phyloP scores from a whole-genome alignment of 2,888 invertebrate species.

The Smittia sp. region DNA sequence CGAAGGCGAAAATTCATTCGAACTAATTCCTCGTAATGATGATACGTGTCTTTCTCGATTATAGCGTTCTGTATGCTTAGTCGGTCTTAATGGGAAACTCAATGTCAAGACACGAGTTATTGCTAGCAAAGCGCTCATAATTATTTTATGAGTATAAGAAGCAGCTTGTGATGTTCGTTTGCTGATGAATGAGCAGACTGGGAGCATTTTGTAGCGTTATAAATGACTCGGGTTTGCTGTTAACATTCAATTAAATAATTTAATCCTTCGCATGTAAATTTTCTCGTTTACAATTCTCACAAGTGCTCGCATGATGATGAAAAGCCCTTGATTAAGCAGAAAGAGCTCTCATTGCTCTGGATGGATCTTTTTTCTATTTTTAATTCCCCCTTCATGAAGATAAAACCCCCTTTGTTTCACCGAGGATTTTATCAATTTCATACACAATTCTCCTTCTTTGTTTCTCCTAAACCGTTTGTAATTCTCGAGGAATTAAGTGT shows the following conservation, averaged over 20 bases:
- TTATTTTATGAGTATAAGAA: constrained; percentile 20
- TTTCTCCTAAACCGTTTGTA: background rate
- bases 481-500: background rate
- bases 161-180: background rate
- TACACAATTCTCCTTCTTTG: background rate
- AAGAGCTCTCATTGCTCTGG: too few species aligned
- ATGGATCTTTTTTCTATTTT: background rate
- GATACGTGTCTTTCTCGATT: constrained; percentile 25
- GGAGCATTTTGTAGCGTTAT: background rate
- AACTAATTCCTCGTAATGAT: constrained; percentile 32
- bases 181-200: constrained; percentile 3
- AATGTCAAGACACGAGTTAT: background rate
- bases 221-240: constrained; percentile 28
- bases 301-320: background rate
- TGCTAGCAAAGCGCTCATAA: constrained; percentile 1
- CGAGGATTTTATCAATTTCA: background rate
- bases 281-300: background rate
- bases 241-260: constrained; percentile 38
- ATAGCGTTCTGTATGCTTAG: background rate
- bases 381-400: background rate
- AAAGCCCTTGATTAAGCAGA: background rate
- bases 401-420: background rate
- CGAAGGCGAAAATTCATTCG: constrained; percentile 28
- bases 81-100: background rate
- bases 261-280: background rate